Percentiles rank a stretch among this genome's conserved stretches.
Conservation (phyloP, 2,113 vertebrate genomes). For the Otis tarda region DNA sequence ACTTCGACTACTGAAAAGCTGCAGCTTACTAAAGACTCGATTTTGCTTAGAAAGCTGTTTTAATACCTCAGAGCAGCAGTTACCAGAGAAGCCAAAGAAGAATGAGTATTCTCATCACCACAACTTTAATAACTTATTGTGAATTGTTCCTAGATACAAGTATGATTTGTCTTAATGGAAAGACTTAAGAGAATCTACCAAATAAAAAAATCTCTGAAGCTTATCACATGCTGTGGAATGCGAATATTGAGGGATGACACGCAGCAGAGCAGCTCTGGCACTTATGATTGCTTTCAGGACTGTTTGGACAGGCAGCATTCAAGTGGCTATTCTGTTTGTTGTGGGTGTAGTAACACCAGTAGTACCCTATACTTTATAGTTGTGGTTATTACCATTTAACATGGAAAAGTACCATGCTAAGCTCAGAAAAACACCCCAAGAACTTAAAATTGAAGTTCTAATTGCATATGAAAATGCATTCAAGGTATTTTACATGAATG, state of each 20-base stretch:
- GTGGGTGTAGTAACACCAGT: neutral
- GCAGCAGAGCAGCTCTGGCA: neutral
- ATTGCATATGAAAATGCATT: neutral
- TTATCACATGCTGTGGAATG: neutral
- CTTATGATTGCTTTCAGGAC: neutral
- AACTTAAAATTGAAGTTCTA: neutral
- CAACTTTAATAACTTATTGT: neutral
- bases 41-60: neutral
- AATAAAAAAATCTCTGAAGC: neutral
- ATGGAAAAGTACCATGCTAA: neutral
- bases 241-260: neutral
- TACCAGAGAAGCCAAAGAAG: neutral
- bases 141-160: neutral
- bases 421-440: neutral
- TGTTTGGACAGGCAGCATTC: neutral
- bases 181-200: neutral
- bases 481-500: neutral
- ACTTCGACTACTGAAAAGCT: neutral
- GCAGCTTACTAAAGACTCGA: neutral
- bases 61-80: neutral
- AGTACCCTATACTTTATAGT: neutral
- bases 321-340: neutral
- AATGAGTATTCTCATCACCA: neutral
- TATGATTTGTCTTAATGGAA: neutral
- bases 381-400: neutral